phyloP scores from a whole-genome alignment of 92 coral and sea anemone genomes.

The Phenganax stokvisi region DNA sequence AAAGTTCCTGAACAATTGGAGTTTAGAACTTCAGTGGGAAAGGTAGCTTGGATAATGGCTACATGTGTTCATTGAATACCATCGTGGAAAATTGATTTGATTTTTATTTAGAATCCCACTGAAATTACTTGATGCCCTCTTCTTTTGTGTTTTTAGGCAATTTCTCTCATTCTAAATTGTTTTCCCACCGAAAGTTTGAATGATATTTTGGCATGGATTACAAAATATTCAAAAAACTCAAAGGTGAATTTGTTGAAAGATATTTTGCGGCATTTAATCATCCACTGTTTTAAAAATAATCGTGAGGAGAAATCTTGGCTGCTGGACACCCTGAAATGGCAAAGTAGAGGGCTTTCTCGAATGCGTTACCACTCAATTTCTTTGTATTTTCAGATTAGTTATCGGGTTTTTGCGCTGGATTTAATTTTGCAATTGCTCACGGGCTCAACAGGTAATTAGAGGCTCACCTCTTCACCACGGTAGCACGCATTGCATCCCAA shows the following conservation, averaged over 20 bases:
- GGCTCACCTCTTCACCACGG: no score
- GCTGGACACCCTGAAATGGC: background rate
- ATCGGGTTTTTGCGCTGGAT: constrained; percentile 92
- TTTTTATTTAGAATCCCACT: no score
- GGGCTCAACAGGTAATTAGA: background rate
- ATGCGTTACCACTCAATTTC: background rate
- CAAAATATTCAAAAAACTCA: constrained; percentile 74
- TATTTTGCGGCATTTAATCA: background rate
- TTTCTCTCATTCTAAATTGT: constrained; percentile 59
- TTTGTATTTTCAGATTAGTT: constrained; percentile 55
- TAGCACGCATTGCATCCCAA: no score
- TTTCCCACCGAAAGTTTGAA: constrained; percentile 51
- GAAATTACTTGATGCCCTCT: background rate
- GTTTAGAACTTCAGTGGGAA: constrained; percentile 71
- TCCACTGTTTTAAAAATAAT: background rate
- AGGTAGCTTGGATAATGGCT: constrained; percentile 44
- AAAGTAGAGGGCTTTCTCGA: background rate
- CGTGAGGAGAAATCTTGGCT: background rate
- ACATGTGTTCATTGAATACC: no score
- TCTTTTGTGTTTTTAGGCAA: constrained; percentile 51
- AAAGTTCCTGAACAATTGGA: constrained; percentile 96
- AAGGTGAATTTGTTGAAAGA: constrained; percentile 52
- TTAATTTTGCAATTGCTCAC: constrained; percentile 57
- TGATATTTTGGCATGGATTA: constrained; percentile 66
- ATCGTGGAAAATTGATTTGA: no score